Evolutionary conservation across 1,140 invertebrate species (phyloP).

Genomic region (Caligus rogercresseyi): DNA sequence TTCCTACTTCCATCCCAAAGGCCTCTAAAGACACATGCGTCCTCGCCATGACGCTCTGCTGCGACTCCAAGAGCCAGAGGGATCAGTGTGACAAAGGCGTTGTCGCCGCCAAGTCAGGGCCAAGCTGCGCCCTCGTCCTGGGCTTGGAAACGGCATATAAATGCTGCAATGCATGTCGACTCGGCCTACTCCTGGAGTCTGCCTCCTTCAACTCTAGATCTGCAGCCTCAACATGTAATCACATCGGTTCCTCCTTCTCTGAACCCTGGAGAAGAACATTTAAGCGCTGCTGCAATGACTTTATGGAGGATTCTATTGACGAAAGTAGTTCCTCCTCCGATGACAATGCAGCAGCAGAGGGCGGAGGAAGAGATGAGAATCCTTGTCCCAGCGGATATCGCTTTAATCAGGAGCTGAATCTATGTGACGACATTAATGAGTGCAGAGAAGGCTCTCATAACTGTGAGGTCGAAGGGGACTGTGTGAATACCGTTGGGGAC

Average conservation of each 20-base stretch:
- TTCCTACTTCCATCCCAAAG: not conserved
- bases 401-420: conserved; percentile 18
- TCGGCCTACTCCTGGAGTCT: not conserved
- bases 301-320: not conserved
- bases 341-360: conserved; percentile 25
- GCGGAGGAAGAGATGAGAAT: not conserved
- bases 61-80: not conserved
- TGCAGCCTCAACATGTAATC: not conserved
- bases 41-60: not conserved
- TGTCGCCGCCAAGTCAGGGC: not conserved
- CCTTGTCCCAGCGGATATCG: conserved; percentile 1
- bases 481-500: conserved; percentile 23
- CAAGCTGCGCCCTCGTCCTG: not conserved
- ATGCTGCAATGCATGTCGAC: not conserved
- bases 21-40: not conserved
- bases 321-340: conserved; percentile 8
- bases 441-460: conserved; percentile 23
- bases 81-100: conserved; percentile 1
- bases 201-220: too few relatives aligned
- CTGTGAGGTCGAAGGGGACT: not conserved
- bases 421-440: conserved; percentile 32
- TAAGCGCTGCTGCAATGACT: not conserved
- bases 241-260: not conserved
- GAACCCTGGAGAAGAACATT: conserved; percentile 1
- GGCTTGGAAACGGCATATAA: not conserved